Evolutionary conservation across 2,888 invertebrate species (phyloP).

Genomic region (Eristalinus sepulchralis): DNA sequence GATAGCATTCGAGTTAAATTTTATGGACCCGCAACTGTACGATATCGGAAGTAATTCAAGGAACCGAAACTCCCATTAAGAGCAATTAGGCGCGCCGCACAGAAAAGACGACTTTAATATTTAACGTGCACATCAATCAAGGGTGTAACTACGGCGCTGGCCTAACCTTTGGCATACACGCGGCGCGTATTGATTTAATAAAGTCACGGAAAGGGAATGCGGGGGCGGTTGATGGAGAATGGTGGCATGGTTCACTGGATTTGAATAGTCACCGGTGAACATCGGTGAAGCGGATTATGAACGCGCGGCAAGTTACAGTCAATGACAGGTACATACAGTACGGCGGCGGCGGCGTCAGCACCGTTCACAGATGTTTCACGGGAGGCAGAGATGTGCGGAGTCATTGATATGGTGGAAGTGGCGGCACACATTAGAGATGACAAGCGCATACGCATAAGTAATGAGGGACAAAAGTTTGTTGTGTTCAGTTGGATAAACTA

Average conservation of each 20-base stretch:
- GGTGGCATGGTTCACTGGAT: background rate
- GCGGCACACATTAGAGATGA: no score
- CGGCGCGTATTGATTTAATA: slow-evolving; percentile 17
- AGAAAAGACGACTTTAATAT: slow-evolving; percentile 22
- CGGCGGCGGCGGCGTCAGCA: no score
- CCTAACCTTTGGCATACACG: slow-evolving; percentile 7
- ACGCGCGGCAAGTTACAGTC: background rate
- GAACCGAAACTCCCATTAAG: slow-evolving; percentile 38
- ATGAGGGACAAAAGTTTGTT: no score
- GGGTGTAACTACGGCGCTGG: background rate
- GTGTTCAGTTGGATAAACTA: no score
- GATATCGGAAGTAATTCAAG: slow-evolving; percentile 26
- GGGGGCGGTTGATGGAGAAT: background rate
- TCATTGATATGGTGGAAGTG: no score
- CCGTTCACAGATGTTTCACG: background rate
- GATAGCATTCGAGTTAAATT: background rate
- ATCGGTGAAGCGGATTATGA: background rate
- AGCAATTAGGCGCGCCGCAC: slow-evolving; percentile 18
- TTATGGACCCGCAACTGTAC: background rate
- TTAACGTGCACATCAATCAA: slow-evolving; percentile 44
- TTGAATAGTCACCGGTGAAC: background rate
- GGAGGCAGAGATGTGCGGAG: no score
- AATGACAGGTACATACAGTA: background rate
- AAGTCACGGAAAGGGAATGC: background rate
- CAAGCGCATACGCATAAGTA: no score